Base-by-base conservation (phyloP, 2,797 vertebrate species). In the Kryptopterus vitreolus region DNA sequence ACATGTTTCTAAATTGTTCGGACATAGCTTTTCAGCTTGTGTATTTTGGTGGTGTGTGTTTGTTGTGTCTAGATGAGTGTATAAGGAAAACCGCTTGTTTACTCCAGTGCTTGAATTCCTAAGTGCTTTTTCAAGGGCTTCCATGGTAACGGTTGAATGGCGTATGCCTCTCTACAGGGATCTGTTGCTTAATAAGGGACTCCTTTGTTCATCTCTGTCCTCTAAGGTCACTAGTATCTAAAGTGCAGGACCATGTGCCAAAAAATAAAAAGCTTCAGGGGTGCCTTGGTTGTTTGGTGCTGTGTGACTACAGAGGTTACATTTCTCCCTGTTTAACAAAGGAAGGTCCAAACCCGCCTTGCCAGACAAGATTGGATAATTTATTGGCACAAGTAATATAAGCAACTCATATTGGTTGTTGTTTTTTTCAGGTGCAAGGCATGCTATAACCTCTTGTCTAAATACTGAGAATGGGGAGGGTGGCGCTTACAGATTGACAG, bases 141-240 rank as follows among this genome's bases (percentile, higher is more conserved):
- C 94, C 92, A 95, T 95, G 91, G 94, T 88, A 91, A 96, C 94
- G 83, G 87, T 87, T 85, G 90, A 89, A 89, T 90, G 88, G 88
- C 88, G 89, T 93, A 93, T 93, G 89, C 93, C 89, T 92, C 90
- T 89, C 90, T 87, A 89, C 91, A 90, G 91, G 92, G 90, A 92
- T 93, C 94, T 93, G 91, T 94, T 95, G 92, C 91, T 87, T 82
- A 86, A 76, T 89, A 88, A 91, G 88, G 87, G 88, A 63, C 80
- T 82, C 86, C 84, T 89, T 90, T 92, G 91, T 92, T 92, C 63
- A 87, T 85, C 88, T 90, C 90, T 90, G 87, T 90, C 86, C 88
- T 33, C 72, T 82, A 59, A 68, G 77, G 11, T 88, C 82, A 81
- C 62, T 46, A 38, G 24, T 66, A 81, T 83, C 57, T 82, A 35